These are phyloP conservation scores for Cerastis rubricosa DNA, from an alignment of 2,888 invertebrate genomes.

Conservation along the genomic window DNA sequence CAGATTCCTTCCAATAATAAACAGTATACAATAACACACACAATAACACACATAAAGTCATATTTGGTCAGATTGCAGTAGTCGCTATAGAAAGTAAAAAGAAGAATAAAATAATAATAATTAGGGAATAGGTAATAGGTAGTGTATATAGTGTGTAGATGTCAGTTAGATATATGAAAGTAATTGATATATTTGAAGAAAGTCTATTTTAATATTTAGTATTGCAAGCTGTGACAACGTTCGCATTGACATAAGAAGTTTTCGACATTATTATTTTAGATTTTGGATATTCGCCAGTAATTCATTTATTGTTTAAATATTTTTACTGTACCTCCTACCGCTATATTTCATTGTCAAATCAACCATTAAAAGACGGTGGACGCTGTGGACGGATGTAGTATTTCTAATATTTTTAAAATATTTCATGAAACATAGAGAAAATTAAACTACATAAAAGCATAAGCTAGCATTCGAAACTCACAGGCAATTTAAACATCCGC, in stretches of 20 bases:
- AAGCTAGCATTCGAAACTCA: too few relatives aligned
- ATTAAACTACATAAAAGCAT: background rate
- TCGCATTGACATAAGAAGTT: background rate
- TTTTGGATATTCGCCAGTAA: conserved; percentile 49
- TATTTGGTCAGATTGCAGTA: too few relatives aligned
- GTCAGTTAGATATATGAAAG: background rate
- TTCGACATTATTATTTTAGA: conserved; percentile 20
- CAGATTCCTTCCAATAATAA: too few relatives aligned
- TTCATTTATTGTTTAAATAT: conserved; percentile 9
- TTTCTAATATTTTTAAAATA: background rate
- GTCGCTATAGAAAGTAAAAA: too few relatives aligned
- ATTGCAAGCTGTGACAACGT: background rate
- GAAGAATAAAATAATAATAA: too few relatives aligned
- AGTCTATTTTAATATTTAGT: background rate
- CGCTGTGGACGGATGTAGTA: conserved; percentile 13
- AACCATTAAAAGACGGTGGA: conserved; percentile 3
- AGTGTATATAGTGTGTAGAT: too few relatives aligned
- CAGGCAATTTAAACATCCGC: too few relatives aligned
- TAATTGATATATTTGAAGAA: background rate
- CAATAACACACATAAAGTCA: too few relatives aligned
- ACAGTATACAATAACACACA: too few relatives aligned
- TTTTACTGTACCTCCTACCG: background rate
- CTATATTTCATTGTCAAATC: conserved; percentile 24
- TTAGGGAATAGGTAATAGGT: too few relatives aligned
- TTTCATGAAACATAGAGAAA: background rate